Base-by-base conservation (phyloP, 1,140 invertebrate species). In the Hylaeus volcanicus region DNA sequence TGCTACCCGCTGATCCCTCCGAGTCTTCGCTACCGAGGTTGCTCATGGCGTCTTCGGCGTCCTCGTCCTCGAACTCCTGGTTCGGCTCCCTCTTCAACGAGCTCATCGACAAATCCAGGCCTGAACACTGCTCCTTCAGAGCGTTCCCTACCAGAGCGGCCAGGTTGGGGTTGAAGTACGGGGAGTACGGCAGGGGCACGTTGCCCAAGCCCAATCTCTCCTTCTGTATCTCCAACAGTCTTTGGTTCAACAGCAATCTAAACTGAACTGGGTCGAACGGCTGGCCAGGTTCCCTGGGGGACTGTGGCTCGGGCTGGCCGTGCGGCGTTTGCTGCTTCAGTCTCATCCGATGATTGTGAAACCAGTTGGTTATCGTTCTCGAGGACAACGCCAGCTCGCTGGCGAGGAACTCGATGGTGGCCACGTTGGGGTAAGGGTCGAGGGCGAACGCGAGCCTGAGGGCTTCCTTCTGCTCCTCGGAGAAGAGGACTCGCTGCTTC, bases 261-360 rank as follows among this genome's bases (percentile, higher is more conserved):
- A 98, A 99, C 91, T 98, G 97, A 65, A 98, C 96, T 11, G 97
- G 97, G 91, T 99, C 98, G 90, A 98, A 98, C 4, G 96, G 96
- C 83, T 96, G 96, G 61, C 94, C 93, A 75, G 96, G 96, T 58
- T 96, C 94, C 51, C 96, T 94, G 0, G 96, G 96, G 15, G 96
- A 95, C 74, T 95, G 95, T 45, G 96, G 95, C 5, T 95, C 94
- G 1, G 95, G 94, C 41, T 95, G 94, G 0, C 96, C 96, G 79
- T 97, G 96, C 0, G 97, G 96, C 60, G 96, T 96, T 82, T 95
- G 94, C 90, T 98, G 98, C 93, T 99, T 99, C 89, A 99, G 95
- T 72, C 99, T 95, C 98, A 99, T 99, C 75, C 99, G 96, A 93
- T 99, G 98, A 92, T 99, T 99, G 94, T 99, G 99, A 95, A 99